A percentile compares a stretch with the other conserved stretches of the same genome.
phyloP scores from a whole-genome alignment of 2,888 invertebrate species.

The Deroplatys truncata region DNA sequence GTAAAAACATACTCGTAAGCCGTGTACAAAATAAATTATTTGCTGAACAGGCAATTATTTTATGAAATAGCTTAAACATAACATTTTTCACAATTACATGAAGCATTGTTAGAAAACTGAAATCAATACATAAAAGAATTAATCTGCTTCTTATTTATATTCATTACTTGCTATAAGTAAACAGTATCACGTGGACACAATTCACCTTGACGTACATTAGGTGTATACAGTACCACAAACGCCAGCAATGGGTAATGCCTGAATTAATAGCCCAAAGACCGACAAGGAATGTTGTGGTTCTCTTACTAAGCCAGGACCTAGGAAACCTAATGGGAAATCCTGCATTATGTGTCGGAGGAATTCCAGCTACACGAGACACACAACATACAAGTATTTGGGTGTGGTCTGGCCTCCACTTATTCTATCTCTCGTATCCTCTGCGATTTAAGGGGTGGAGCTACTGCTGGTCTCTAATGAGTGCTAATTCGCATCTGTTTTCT shows the following conservation, averaged over 20 bases:
- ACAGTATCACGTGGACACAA: too few relatives aligned
- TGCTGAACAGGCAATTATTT: too few relatives aligned
- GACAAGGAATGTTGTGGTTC: background rate
- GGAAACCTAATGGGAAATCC: background rate
- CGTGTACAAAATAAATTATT: too few relatives aligned
- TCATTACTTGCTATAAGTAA: too few relatives aligned
- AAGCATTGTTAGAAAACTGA: too few relatives aligned
- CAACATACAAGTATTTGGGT: background rate
- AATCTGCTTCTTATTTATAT: too few relatives aligned
- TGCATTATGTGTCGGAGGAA: background rate
- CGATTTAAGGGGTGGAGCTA: background rate
- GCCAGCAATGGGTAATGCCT: background rate
- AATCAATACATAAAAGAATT: too few relatives aligned
- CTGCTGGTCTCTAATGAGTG: background rate
- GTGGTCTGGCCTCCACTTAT: background rate
- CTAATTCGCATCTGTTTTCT: background rate
- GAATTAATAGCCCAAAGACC: background rate
- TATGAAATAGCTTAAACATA: too few relatives aligned
- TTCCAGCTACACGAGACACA: background rate
- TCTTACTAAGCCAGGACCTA: background rate
- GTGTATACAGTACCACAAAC: background rate
- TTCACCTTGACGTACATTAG: too few relatives aligned
- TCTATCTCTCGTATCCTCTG: background rate
- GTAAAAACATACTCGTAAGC: too few relatives aligned
- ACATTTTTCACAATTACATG: too few relatives aligned